Percentiles rank a stretch among this genome's conserved stretches.
Conservation (phyloP, 1,140 invertebrate genomes). For the Mycetomoellerius zeteki region DNA sequence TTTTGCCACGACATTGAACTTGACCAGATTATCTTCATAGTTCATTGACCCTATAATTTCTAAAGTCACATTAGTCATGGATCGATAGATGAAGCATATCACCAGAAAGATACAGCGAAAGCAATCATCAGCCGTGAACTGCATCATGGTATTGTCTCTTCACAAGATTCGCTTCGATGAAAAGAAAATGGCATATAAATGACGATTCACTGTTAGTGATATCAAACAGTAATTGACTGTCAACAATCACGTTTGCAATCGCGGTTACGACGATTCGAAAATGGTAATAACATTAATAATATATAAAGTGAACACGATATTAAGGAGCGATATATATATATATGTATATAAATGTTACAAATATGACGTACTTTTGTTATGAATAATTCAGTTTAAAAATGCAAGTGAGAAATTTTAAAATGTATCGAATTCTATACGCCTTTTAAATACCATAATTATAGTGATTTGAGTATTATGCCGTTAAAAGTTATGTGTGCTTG, state of each 20-base stretch:
- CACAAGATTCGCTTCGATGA: conserved; percentile 6
- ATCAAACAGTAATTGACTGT: conserved; percentile 50
- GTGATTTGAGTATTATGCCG: not conserved
- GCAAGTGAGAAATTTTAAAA: not conserved
- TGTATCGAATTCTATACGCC: not conserved
- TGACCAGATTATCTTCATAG: conserved; percentile 11
- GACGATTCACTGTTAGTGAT: conserved; percentile 17
- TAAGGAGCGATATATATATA: not conserved
- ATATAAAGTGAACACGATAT: not conserved
- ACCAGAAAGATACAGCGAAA: conserved; percentile 61
- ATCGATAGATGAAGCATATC: conserved; percentile 55
- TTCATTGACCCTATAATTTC: conserved; percentile 43
- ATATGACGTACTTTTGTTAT: not conserved
- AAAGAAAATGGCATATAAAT: conserved; percentile 65
- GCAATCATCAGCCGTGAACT: conserved; percentile 62
- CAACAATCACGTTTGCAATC: not conserved
- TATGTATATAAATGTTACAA: not conserved
- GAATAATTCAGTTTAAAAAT: not conserved
- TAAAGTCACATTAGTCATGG: conserved; percentile 46
- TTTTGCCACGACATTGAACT: conserved; percentile 65
- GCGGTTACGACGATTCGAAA: not conserved
- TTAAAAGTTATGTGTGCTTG: not conserved
- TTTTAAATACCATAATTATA: not conserved
- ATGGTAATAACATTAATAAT: conserved; percentile 39
- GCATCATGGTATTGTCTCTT: conserved; percentile 38